These are phyloP conservation scores for Drosophila neonasuta DNA, from an alignment of 2,888 invertebrate genomes.

Conservation along the genomic window DNA sequence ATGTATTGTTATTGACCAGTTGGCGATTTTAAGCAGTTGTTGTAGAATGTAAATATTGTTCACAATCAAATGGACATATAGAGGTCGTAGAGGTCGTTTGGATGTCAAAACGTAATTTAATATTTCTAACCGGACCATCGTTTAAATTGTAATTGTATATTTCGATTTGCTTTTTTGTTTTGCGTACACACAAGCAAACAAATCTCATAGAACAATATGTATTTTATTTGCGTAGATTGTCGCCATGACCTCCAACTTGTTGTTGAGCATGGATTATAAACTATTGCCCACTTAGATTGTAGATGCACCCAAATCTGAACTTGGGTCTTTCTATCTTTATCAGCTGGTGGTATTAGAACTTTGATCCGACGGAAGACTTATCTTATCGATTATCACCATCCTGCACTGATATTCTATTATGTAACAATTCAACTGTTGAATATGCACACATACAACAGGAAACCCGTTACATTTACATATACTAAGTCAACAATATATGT, in stretches of 20 bases:
- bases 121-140: constrained; percentile 10
- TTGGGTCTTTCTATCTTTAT: neutral
- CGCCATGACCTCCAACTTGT: constrained; percentile 2
- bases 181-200: neutral
- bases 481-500: neutral
- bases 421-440: constrained; percentile 3
- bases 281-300: constrained; percentile 13
- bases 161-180: neutral
- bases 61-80: neutral
- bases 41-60: neutral
- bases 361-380: constrained; percentile 23
- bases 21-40: constrained; percentile 1
- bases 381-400: constrained; percentile 38
- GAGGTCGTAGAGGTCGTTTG: constrained; percentile 62
- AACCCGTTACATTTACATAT: neutral
- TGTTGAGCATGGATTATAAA: constrained; percentile 15
- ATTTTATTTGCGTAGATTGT: constrained; percentile 5
- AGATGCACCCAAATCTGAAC: constrained; percentile 3
- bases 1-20: constrained; percentile 1
- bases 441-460: neutral
- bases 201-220: neutral
- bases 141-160: constrained; percentile 2
- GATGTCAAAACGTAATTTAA: constrained; percentile 62
- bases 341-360: constrained; percentile 22
- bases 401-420: constrained; percentile 25